These are phyloP conservation scores for Arizona elegans DNA, from an alignment of 2,113 vertebrate species.

Conservation along the genomic window DNA sequence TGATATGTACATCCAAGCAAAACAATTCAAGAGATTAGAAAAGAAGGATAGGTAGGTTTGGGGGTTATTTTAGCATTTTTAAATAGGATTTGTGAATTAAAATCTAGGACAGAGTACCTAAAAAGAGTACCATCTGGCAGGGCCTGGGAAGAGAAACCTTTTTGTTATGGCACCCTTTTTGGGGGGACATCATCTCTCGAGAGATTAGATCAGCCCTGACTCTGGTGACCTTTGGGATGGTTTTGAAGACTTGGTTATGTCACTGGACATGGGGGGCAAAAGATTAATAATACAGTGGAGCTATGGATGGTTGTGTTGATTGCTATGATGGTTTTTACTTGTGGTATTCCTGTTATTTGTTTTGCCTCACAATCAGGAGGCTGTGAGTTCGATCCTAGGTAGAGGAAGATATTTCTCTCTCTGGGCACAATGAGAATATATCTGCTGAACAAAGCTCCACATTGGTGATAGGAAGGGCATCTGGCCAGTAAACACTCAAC, in stretches of 20 bases:
- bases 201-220: background rate
- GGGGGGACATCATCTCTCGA: background rate
- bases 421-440: too few relatives aligned
- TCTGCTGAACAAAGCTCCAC: too few relatives aligned
- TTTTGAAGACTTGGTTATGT: background rate
- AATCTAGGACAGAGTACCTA: background rate
- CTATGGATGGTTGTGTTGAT: background rate
- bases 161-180: background rate
- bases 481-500: too few relatives aligned
- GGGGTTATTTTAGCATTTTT: background rate
- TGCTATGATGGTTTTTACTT: background rate
- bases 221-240: background rate
- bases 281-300: background rate
- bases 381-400: too few relatives aligned
- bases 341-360: background rate
- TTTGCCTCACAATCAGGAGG: background rate
- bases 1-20: background rate
- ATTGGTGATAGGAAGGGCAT: too few relatives aligned
- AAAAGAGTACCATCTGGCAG: background rate
- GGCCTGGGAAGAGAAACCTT: background rate
- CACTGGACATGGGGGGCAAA: background rate
- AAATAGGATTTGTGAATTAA: background rate
- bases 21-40: background rate
- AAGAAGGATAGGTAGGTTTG: background rate
- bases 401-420: too few relatives aligned